Evolutionary conservation across 2,888 invertebrate species (phyloP).

Genomic region (Cactoblastis cactorum): DNA sequence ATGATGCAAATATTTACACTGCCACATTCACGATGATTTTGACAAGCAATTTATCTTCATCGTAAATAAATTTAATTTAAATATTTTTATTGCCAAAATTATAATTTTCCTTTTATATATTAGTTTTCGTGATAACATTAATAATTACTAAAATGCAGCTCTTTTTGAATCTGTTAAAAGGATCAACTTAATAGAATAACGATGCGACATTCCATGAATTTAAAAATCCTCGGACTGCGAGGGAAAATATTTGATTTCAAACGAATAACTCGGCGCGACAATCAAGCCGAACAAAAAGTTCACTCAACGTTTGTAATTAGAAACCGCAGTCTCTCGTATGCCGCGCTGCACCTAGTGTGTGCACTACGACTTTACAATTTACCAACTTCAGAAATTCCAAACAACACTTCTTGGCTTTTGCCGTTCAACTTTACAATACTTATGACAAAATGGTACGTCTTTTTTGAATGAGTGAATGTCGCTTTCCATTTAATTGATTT

Average conservation of each 20-base stretch:
- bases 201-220: constrained; percentile 33
- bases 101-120: too few species aligned
- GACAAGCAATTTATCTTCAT: not conserved
- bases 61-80: too few species aligned
- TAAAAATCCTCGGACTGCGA: constrained; percentile 33
- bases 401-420: constrained; percentile 13
- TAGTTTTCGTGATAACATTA: too few species aligned
- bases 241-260: constrained; percentile 60
- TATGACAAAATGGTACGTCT: not conserved
- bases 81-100: too few species aligned
- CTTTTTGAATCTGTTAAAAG: not conserved
- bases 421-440: not conserved
- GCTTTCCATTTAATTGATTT: too few species aligned
- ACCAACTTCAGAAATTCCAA: constrained; percentile 18
- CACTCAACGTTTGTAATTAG: constrained; percentile 67
- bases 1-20: constrained; percentile 10
- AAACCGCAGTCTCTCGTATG: constrained; percentile 39
- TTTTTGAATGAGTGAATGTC: too few species aligned
- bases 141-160: constrained; percentile 2
- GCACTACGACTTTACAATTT: constrained; percentile 33
- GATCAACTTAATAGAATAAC: constrained; percentile 4
- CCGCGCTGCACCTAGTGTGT: constrained; percentile 33
- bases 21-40: not conserved
- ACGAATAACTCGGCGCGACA: constrained; percentile 62
- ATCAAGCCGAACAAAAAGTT: constrained; percentile 63